Conservation (phyloP, 2,888 invertebrate genomes). For the Rhorus exstirpatorius region DNA sequence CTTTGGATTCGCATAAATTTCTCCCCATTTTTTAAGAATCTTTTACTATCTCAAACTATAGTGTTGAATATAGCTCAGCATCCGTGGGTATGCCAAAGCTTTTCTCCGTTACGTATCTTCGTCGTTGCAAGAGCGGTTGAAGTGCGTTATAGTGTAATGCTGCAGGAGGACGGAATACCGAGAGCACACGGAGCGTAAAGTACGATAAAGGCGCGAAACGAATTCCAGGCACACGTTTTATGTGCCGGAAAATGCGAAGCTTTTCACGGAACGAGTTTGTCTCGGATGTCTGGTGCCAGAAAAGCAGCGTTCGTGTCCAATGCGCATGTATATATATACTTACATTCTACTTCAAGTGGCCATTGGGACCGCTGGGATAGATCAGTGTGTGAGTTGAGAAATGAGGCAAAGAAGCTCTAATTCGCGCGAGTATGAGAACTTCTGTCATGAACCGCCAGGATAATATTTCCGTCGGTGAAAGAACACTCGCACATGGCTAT, state of each 20-base stretch:
- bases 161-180: constrained; percentile 33
- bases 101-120: constrained; percentile 21
- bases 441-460: constrained; percentile 30
- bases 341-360: constrained; percentile 3
- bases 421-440: constrained; percentile 47
- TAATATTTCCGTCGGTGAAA: constrained; percentile 12
- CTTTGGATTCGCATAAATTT: no score
- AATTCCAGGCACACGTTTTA: constrained; percentile 65
- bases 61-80: not conserved
- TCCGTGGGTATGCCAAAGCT: not conserved
- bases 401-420: constrained; percentile 57
- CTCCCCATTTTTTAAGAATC: no score
- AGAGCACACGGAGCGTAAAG: constrained; percentile 40
- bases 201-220: constrained; percentile 67
- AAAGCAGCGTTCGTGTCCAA: not conserved
- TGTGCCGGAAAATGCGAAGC: constrained; percentile 67
- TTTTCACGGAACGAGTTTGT: constrained; percentile 58
- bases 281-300: constrained; percentile 29
- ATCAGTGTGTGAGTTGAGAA: constrained; percentile 37
- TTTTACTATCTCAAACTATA: no score
- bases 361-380: not conserved
- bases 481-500: constrained; percentile 30
- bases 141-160: constrained; percentile 22
- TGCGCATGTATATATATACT: not conserved
- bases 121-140: constrained; percentile 32